Conservation (phyloP, 2,797 vertebrate species). For the Lutra lutra region DNA sequence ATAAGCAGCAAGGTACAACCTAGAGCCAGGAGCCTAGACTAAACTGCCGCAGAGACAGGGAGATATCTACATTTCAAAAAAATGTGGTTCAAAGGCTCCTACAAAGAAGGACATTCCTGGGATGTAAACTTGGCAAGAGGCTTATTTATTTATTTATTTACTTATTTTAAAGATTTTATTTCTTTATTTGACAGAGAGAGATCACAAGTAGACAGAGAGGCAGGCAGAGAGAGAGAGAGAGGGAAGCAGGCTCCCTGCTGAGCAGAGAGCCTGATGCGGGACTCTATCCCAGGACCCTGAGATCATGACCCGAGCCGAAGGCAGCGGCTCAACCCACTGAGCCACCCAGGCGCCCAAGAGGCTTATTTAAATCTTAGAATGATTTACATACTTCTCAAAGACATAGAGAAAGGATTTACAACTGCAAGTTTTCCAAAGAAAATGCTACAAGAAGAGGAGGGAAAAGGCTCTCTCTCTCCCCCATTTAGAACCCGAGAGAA, state of each 20-base stretch:
- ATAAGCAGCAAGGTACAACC: background rate
- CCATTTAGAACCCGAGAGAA: background rate
- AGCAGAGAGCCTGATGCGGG: too few species aligned
- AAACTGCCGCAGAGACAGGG: background rate
- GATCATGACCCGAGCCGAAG: too few species aligned
- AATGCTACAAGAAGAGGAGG: background rate
- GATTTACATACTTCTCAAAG: background rate
- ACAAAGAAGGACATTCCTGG: background rate
- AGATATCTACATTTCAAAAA: background rate
- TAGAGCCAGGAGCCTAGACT: background rate
- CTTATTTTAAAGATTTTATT: background rate
- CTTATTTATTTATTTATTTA: background rate
- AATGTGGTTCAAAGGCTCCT: background rate
- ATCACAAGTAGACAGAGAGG: too few species aligned
- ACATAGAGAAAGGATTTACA: background rate
- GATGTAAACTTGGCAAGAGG: background rate
- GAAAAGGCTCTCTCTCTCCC: background rate
- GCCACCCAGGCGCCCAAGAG: background rate
- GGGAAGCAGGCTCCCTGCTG: too few species aligned
- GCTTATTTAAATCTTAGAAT: background rate
- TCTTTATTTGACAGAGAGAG: too few species aligned
- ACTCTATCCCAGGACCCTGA: too few species aligned
- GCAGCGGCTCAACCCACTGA: too few species aligned
- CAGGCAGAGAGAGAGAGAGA: too few species aligned
- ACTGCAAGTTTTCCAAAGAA: constrained; percentile 37